Evolutionary conservation across 1,140 invertebrate species (phyloP).

Genomic region (Melanaphis sacchari): DNA sequence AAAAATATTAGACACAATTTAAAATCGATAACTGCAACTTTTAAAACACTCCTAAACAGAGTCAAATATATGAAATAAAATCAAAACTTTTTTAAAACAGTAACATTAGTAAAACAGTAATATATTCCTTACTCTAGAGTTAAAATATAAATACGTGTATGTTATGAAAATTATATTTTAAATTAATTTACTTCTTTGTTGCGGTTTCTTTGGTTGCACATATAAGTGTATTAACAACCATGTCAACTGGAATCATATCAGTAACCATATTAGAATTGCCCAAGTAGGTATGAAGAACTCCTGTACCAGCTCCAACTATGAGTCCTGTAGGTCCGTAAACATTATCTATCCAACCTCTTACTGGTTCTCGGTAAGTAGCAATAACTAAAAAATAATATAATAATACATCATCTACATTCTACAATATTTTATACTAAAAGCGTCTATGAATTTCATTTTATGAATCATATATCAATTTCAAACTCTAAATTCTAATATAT

Average conservation of each 20-base stretch:
- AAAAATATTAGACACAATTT: neutral
- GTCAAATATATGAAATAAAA: neutral
- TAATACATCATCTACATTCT: neutral
- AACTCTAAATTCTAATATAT: neutral
- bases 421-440: neutral
- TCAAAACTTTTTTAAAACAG: neutral
- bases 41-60: neutral
- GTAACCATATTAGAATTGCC: slow-evolving; percentile 65
- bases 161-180: neutral
- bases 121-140: neutral
- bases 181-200: slow-evolving; percentile 55
- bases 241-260: slow-evolving; percentile 88
- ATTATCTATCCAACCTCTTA: slow-evolving; percentile 86
- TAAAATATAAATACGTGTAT: neutral
- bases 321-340: slow-evolving; percentile 80
- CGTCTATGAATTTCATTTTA: neutral
- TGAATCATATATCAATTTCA: neutral
- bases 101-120: neutral
- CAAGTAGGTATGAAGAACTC: slow-evolving; percentile 73
- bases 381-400: slow-evolving; percentile 70
- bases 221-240: slow-evolving; percentile 83
- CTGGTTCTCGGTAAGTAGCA: slow-evolving; percentile 79
- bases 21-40: neutral
- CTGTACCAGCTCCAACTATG: slow-evolving; percentile 69
- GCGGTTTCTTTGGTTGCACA: slow-evolving; percentile 68